These are phyloP conservation scores for Drymodes brunneopygia DNA, from an alignment of 2,113 vertebrate species.

Conservation along the genomic window DNA sequence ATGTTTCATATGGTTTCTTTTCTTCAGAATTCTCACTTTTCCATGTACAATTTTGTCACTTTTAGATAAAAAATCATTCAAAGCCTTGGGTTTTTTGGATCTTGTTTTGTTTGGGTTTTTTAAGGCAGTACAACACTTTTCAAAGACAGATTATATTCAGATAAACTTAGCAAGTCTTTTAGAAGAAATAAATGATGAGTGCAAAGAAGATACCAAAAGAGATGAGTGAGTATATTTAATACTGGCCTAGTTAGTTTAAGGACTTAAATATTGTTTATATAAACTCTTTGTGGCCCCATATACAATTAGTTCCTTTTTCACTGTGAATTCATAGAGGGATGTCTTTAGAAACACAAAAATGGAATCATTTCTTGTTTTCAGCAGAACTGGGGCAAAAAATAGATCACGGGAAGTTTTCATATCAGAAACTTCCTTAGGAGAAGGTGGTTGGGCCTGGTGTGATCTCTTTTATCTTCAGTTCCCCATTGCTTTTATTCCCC, in stretches of 20 bases:
- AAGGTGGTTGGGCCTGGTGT: not conserved
- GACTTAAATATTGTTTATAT: not conserved
- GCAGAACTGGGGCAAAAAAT: not conserved
- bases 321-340: not conserved
- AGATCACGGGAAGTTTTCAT: not conserved
- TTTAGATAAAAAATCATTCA: not conserved
- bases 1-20: not conserved
- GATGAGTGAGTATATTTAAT: not conserved
- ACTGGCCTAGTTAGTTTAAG: not conserved
- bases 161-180: not conserved
- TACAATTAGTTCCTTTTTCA: not conserved
- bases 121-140: not conserved
- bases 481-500: not conserved
- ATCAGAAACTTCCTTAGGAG: not conserved
- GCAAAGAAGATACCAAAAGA: not conserved
- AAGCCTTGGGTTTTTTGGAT: accelerated
- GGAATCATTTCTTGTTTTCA: not conserved
- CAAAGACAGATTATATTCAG: not conserved
- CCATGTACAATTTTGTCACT: not conserved
- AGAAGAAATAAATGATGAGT: not conserved
- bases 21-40: not conserved
- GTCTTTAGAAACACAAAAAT: not conserved
- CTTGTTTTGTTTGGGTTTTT: not conserved
- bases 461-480: not conserved
- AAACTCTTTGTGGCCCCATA: not conserved